A percentile compares a stretch with the other conserved stretches of the same genome.
Conservation (phyloP, 2,113 vertebrate genomes). For the Cololabis saira region DNA sequence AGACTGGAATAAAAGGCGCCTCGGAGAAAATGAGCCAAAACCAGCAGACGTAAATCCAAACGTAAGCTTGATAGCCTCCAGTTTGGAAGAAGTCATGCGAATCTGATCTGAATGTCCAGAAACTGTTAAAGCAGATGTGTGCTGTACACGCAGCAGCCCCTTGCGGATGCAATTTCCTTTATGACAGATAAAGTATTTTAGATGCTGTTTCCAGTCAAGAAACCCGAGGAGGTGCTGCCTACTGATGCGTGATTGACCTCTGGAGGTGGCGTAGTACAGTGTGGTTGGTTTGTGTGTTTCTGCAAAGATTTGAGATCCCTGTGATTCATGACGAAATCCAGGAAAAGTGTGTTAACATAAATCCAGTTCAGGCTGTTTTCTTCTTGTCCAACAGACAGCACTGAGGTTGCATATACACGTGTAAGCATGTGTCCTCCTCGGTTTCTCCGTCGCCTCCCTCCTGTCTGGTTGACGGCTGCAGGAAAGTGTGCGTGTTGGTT, state of each 20-base stretch:
- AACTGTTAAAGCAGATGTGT: not conserved
- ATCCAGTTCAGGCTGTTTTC: conserved; percentile 32
- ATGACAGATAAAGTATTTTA: conserved; percentile 4
- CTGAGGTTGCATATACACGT: conserved; percentile 12
- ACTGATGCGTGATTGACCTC: conserved; percentile 28
- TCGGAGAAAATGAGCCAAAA: not conserved
- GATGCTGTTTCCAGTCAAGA: conserved; percentile 25
- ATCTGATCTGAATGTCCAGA: not conserved
- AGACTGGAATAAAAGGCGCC: no score
- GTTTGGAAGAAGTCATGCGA: not conserved
- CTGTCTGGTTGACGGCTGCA: conserved; percentile 35
- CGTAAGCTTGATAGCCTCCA: not conserved
- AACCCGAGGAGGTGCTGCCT: conserved; percentile 22
- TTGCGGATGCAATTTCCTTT: not conserved
- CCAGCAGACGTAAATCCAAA: not conserved
- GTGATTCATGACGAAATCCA: conserved; percentile 36
- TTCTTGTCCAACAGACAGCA: conserved; percentile 20
- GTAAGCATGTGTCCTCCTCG: conserved; percentile 29
- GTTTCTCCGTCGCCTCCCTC: not conserved
- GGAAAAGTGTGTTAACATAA: conserved; percentile 19
- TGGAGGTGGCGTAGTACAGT: conserved; percentile 9
- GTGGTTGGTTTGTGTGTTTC: not conserved
- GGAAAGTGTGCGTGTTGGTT: conserved; percentile 73
- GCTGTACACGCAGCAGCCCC: not conserved
- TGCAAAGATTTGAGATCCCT: conserved; percentile 4